Base-by-base conservation (phyloP, 2,888 invertebrate genomes). In the Elmis aenea region DNA sequence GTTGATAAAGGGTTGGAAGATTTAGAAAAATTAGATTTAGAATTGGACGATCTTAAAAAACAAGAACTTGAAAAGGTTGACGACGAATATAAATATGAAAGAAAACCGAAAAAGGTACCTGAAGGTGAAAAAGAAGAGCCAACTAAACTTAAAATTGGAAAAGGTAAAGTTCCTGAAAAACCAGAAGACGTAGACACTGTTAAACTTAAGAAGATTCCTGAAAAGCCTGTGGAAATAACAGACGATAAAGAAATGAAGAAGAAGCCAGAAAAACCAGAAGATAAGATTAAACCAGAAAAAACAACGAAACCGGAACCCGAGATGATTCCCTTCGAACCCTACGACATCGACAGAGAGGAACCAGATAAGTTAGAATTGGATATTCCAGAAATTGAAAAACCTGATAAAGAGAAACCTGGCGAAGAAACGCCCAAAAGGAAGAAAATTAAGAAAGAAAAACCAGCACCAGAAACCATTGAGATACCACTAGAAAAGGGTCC, bases 1-100 rank as follows among this genome's bases (percentile, higher is more conserved):
- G 55, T 60, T 13, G 54, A 59, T 20, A 62, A 53, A 30, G 64
- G 66, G 29, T 27, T 58, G n/a, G 56, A 59, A 8, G 62, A 67
- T 33, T 51, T 74, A 26, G 73, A 73, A 52, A 66, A 68, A 53
- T 48, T 72, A 1, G 70, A 70, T 45, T 49, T 57, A 12, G 66
- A 66, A 39, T 55, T 62, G n/a, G 60, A 64, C 3, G 63, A 67
- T 33, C 48, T 64, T 3, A 62, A 61, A 38, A 58, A 58, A 42
- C 49, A 58, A 28, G 62, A 68, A 32, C 52, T 66, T 3, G 68
- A 69, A 34, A 62, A 66, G 42, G 56, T 62, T 2, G 69, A 71
- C 44, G 64, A 66, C n/a, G 57, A 55, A 33, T 62, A 61, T 15
- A 59, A 60, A 38, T 60, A 60, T 21, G 50, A 69, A 52, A 66